phyloP scores from a whole-genome alignment of 2,888 invertebrate species.

The Harpagoxenus sublaevis region DNA sequence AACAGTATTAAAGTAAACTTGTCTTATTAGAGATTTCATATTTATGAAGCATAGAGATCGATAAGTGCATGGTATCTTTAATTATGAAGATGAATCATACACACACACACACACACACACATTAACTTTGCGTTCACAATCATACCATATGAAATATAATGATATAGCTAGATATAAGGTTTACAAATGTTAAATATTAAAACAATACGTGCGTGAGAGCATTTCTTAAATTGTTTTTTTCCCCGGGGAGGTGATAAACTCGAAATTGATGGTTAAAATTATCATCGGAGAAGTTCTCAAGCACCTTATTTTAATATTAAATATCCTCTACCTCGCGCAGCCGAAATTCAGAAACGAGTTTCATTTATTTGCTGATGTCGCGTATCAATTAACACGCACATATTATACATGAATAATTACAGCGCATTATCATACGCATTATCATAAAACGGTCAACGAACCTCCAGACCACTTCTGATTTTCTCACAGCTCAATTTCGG shows the following conservation, averaged over 20 bases:
- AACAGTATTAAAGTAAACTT: background rate
- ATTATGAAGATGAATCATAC: background rate
- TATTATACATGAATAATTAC: conserved; percentile 14
- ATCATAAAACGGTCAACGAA: conserved; percentile 24
- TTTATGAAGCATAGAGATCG: background rate
- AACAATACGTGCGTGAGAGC: background rate
- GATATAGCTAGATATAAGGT: background rate
- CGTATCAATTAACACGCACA: conserved; percentile 23
- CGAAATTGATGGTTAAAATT: conserved; percentile 1
- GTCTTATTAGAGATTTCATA: background rate
- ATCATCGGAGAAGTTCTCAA: background rate
- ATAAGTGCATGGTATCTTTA: background rate
- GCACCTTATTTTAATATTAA: conserved; percentile 15
- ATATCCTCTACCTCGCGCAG: background rate
- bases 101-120: no score
- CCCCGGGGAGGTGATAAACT: background rate
- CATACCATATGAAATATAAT: background rate
- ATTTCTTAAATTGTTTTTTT: background rate
- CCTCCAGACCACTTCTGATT: background rate
- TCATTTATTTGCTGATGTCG: background rate
- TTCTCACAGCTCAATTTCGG: conserved; percentile 24
- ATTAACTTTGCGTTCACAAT: background rate
- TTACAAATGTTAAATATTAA: background rate
- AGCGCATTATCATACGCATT: conserved; percentile 18
- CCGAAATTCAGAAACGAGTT: conserved; percentile 24